phyloP scores from a whole-genome alignment of 35 echinoderm and acorn worm genomes.

The Chiridota heheva region DNA sequence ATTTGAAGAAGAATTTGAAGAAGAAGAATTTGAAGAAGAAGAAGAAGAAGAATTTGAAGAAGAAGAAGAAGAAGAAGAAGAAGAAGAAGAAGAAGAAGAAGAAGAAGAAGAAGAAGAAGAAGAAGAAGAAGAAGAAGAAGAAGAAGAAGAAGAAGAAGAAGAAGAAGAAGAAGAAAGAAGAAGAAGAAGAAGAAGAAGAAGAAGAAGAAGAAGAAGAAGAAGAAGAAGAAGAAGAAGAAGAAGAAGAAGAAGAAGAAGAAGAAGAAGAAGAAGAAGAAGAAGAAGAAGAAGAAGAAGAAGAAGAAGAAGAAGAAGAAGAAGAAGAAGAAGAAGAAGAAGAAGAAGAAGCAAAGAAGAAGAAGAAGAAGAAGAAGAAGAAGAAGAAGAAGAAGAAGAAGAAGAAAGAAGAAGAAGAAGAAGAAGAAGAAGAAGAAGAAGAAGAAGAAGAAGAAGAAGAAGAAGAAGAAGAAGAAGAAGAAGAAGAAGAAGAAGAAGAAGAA shows the following conservation, averaged over 20 bases:
- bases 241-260: neutral
- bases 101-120: neutral
- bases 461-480: slow-evolving; percentile 34
- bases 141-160: neutral
- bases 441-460: slow-evolving; percentile 34
- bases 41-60: too few relatives aligned
- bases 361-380: slow-evolving; percentile 34
- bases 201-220: too few relatives aligned
- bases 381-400: slow-evolving; percentile 34
- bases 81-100: neutral
- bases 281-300: slow-evolving; percentile 34
- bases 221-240: neutral
- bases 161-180: neutral
- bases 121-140: neutral
- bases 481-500: slow-evolving; percentile 34
- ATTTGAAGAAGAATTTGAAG: too few relatives aligned
- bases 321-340: slow-evolving; percentile 23
- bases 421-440: slow-evolving; percentile 34
- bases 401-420: slow-evolving; percentile 34
- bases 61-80: too few relatives aligned
- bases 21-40: too few relatives aligned
- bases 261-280: slow-evolving; percentile 4
- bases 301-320: slow-evolving; percentile 34
- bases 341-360: too few relatives aligned
- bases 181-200: neutral